These are phyloP conservation scores for Herpetotheres cachinnans DNA, from an alignment of 2,113 vertebrate species.

Conservation along the genomic window DNA sequence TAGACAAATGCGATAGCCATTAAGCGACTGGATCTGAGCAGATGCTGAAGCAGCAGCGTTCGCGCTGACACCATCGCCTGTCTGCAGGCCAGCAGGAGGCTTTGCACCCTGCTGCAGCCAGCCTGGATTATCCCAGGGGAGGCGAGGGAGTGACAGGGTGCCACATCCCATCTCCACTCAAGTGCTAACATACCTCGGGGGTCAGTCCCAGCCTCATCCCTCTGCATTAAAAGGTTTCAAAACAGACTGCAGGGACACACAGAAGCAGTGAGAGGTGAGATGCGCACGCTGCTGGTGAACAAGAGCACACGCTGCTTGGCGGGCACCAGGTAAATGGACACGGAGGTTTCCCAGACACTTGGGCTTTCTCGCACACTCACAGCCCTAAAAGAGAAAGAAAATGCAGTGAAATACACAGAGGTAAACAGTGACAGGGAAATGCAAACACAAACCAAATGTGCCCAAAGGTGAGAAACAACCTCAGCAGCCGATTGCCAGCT, in stretches of 20 bases:
- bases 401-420: background rate
- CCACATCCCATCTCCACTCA: background rate
- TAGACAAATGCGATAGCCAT: accelerated
- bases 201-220: background rate
- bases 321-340: accelerated
- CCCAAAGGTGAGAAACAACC: background rate
- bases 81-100: accelerated
- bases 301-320: accelerated
- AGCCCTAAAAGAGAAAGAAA: background rate
- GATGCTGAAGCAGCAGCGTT: background rate
- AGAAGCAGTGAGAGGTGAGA: accelerated
- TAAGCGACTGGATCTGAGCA: accelerated
- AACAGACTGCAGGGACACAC: background rate
- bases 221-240: background rate
- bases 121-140: accelerated
- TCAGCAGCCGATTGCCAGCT: background rate
- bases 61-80: accelerated
- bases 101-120: background rate
- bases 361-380: background rate
- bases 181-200: accelerated
- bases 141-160: background rate
- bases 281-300: accelerated
- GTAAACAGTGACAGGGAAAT: background rate
- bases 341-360: background rate
- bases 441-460: background rate